A percentile compares a stretch with the other conserved stretches of the same genome.
phyloP scores from a whole-genome alignment of 2,888 invertebrate species.

The Cacoxenus indagator region DNA sequence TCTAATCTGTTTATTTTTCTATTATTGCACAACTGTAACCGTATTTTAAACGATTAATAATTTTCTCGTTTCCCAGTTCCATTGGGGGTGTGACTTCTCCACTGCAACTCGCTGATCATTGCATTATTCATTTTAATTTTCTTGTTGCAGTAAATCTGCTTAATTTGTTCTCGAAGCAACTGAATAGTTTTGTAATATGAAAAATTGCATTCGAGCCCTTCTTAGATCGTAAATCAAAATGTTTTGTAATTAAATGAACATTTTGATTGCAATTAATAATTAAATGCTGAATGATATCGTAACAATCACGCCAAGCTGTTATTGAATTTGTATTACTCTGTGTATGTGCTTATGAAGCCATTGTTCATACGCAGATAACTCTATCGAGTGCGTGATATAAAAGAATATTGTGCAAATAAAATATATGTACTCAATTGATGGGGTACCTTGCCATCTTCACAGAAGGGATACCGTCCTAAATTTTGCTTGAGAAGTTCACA shows the following conservation, averaged over 20 bases:
- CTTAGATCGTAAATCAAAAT: constrained; percentile 8
- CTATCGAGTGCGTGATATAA: no score
- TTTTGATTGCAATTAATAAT: neutral
- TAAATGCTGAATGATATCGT: neutral
- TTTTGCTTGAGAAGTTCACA: no score
- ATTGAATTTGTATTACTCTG: neutral
- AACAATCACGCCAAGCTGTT: neutral
- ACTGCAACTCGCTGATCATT: neutral
- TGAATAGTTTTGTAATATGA: constrained; percentile 10
- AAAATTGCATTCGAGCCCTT: constrained; percentile 24
- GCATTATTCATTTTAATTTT: constrained; percentile 1
- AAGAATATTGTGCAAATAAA: no score
- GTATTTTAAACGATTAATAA: constrained; percentile 8
- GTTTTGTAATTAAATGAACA: constrained; percentile 7
- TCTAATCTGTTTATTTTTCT: neutral
- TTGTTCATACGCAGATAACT: no score
- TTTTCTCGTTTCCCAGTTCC: neutral
- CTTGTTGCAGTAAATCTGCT: neutral
- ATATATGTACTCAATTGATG: no score
- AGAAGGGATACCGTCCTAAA: no score
- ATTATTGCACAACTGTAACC: neutral
- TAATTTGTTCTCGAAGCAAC: neutral
- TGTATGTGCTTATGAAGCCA: no score
- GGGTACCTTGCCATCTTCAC: no score
- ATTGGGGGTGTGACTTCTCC: neutral